Evolutionary conservation across 1,140 invertebrate species (phyloP), one percentile per base, ranked within the genome.

Genomic region (Drosophila lini): DNA sequence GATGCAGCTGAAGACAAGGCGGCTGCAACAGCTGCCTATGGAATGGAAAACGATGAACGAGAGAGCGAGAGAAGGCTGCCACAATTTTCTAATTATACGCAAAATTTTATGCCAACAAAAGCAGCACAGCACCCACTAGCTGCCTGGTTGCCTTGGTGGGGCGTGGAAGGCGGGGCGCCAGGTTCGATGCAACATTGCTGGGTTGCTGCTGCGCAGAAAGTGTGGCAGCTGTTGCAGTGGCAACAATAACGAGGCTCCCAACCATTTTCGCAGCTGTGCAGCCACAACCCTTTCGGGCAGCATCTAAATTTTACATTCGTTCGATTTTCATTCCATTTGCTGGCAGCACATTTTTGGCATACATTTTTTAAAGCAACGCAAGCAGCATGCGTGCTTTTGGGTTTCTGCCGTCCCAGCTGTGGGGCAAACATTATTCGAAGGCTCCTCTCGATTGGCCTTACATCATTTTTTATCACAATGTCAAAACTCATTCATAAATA

Each of bases 41-140:
- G 69, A 70, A n/a, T 36, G 68, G 65, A 31, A 70, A 44, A 22
- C 38, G 42, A 78, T 42, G 57, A 36, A 31, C 38, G 64, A 76
- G 52, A 44, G 62, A 28, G 53, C 47, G 52, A 59, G 68, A 71
- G 85, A 65, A 88, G 73, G 74, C 74, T 81, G 84, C 84, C 85
- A 78, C 85, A 90, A 89, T 89, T 89, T 89, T 89, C 84, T 89
- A 89, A 89, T 89, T 89, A 89, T 84, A 90, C 85, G 85, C 83
- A 90, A 90, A 90, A 90, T 89, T 89, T 59, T 89, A 79, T 89
- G 81, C 85, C 74, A 89, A 88, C 84, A 89, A 84, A 81, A 81
- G 77, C 74, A 60, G 63, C 81, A 60, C 74, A 60, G 63, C 59
- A 71, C 77, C 48, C 38, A 55, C 53, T 45, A 42, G 41, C 41